Conservation (phyloP, 2,888 invertebrate species). For the Liopterus haemorrhoidalis region DNA sequence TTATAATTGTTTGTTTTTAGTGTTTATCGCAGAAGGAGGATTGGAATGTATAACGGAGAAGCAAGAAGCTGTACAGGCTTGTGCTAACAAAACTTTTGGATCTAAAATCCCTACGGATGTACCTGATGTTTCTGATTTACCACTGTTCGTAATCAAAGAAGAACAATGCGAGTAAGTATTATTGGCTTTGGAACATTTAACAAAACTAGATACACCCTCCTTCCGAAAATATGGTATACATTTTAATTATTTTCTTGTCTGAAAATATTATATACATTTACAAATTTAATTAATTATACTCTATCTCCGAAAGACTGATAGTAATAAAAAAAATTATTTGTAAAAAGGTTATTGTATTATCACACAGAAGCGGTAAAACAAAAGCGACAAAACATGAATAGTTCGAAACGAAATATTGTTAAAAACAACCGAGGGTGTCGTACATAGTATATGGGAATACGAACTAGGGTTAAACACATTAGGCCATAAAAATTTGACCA, state of each 20-base stretch:
- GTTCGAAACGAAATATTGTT: too few relatives aligned
- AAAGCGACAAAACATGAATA: too few relatives aligned
- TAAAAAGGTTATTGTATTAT: too few relatives aligned
- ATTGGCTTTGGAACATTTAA: background rate
- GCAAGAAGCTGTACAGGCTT: conserved; percentile 42
- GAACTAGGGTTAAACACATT: too few relatives aligned
- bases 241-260: too few relatives aligned
- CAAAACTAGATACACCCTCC: too few relatives aligned
- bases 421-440: too few relatives aligned
- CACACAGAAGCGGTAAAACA: too few relatives aligned
- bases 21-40: conserved; percentile 51
- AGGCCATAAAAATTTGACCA: too few relatives aligned
- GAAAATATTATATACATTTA: background rate
- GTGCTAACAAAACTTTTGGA: conserved; percentile 44
- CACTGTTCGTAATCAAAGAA: conserved; percentile 41
- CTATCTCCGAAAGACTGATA: background rate
- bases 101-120: conserved; percentile 36
- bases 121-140: conserved; percentile 34
- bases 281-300: background rate
- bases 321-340: too few relatives aligned
- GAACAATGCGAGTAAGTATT: conserved; percentile 46
- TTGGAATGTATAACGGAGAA: conserved; percentile 47
- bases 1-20: conserved; percentile 36
- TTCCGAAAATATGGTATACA: too few relatives aligned
- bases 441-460: too few relatives aligned